Percentiles rank a stretch among this genome's conserved stretches.
These are phyloP conservation scores for Cricetomys ansorgei DNA, from an alignment of 2,113 vertebrate genomes.

Conservation along the genomic window DNA sequence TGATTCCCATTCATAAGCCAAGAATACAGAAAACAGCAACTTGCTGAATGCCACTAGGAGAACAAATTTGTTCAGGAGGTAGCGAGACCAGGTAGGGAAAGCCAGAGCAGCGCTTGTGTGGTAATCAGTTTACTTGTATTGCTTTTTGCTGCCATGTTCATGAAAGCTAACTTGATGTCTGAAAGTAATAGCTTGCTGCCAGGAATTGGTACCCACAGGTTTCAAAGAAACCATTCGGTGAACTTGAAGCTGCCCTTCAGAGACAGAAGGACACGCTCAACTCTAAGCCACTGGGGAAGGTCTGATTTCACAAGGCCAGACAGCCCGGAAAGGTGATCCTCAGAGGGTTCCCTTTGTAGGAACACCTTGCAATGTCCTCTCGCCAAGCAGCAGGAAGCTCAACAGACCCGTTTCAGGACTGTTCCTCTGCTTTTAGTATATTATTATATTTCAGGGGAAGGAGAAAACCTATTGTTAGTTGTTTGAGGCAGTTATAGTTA, in stretches of 20 bases:
- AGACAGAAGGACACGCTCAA: not conserved
- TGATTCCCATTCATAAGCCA: not conserved
- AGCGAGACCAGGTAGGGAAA: not conserved
- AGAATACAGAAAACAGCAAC: not conserved
- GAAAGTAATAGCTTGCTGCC: slow-evolving; percentile 60
- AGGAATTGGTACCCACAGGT: slow-evolving; percentile 58
- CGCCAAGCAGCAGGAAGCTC: not conserved
- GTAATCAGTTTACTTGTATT: slow-evolving; percentile 55
- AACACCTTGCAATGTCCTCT: not conserved
- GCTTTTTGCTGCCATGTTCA: slow-evolving; percentile 57
- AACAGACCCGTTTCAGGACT: not conserved
- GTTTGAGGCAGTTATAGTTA: not conserved
- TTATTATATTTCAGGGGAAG: not conserved
- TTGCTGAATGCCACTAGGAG: not conserved
- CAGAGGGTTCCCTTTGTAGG: not conserved
- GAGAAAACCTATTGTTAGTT: not conserved
- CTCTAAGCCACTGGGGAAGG: slow-evolving; percentile 45
- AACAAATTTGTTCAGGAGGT: slow-evolving; percentile 33
- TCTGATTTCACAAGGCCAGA: slow-evolving; percentile 63
- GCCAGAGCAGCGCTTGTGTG: not conserved
- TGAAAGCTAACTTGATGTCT: slow-evolving; percentile 66
- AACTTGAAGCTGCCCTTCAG: slow-evolving; percentile 70
- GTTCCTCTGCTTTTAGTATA: not conserved
- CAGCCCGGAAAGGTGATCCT: slow-evolving; percentile 41
- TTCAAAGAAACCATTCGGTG: slow-evolving; percentile 56